These are phyloP conservation scores for Ptilorrhoa leucosticta DNA, from an alignment of 2,113 vertebrate genomes.

Conservation along the genomic window DNA sequence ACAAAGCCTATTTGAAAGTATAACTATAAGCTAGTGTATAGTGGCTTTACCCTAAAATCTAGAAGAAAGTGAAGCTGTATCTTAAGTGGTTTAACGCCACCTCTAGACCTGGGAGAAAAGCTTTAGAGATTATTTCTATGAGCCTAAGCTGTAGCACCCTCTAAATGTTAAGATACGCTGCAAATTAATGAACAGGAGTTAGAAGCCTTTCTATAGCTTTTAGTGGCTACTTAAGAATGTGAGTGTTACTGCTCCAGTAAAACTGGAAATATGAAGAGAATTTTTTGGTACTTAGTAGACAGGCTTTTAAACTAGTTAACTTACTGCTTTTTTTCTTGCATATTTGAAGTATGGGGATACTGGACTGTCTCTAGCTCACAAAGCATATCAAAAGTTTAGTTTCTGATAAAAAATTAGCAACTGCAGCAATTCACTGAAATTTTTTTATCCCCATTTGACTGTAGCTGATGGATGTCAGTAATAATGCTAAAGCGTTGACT, in stretches of 20 bases:
- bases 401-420: neutral
- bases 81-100: neutral
- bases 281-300: neutral
- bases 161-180: neutral
- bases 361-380: neutral
- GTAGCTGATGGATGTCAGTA: neutral
- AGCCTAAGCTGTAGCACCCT: neutral
- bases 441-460: neutral
- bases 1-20: neutral
- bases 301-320: neutral
- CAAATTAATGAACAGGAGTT: neutral
- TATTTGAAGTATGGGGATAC: neutral
- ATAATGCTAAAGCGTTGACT: neutral
- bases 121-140: neutral
- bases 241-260: neutral
- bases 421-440: neutral
- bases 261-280: neutral
- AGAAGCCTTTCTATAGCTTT: neutral
- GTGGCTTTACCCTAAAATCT: neutral
- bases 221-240: neutral
- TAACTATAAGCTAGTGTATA: neutral
- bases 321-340: neutral
- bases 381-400: neutral
- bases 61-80: neutral
- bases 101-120: neutral